Evolutionary conservation across 2,113 vertebrate species (phyloP).

Genomic region (Pontoporia blainvillei): DNA sequence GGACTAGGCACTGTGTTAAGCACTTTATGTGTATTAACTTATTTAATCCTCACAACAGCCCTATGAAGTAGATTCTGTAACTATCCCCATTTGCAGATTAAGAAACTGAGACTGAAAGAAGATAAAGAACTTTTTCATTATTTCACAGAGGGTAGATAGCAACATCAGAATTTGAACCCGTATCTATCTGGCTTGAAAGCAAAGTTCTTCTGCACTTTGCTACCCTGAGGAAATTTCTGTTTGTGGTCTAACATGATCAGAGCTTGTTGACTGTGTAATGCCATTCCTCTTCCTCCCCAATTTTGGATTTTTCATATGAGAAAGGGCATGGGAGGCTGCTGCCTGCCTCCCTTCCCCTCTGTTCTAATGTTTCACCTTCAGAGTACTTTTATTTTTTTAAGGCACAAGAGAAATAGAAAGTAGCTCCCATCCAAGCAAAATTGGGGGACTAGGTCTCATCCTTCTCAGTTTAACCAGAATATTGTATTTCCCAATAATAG

Average conservation of each 20-base stretch:
- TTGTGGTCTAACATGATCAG: neutral
- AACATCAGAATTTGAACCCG: neutral
- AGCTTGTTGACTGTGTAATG: neutral
- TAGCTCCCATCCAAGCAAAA: neutral
- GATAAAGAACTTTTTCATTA: neutral
- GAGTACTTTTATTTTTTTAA: neutral
- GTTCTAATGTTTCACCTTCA: accelerated
- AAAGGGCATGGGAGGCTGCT: neutral
- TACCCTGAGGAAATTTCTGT: neutral
- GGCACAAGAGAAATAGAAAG: neutral
- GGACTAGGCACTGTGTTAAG: neutral
- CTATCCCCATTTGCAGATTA: neutral
- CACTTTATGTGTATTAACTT: neutral
- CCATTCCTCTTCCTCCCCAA: neutral
- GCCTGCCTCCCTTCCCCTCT: accelerated
- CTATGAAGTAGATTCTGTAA: neutral
- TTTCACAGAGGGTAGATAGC: neutral
- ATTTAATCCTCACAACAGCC: neutral
- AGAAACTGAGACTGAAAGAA: neutral
- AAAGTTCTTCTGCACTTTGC: neutral
- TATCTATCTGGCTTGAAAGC: neutral
- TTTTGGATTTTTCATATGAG: neutral
- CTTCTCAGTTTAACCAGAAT: neutral
- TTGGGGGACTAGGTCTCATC: neutral
- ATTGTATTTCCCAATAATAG: neutral